Base-by-base conservation (phyloP, 2,797 vertebrate genomes). In the Enteromius argenteus region DNA sequence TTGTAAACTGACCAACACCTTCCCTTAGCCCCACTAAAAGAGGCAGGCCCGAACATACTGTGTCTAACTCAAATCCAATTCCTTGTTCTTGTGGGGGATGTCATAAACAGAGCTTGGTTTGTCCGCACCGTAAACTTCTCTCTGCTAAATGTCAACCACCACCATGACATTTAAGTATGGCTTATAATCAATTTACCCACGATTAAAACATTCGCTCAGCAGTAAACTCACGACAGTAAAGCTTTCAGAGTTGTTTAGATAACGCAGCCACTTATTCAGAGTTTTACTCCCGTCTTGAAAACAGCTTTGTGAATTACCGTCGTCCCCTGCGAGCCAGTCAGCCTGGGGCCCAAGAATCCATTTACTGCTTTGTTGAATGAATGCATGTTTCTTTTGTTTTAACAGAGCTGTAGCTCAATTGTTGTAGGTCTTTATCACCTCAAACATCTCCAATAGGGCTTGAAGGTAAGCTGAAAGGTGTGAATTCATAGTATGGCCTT, bases 391-490 rank as follows among this genome's bases (percentile, higher is more conserved):
- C 78, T 39, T 86, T 81, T 79, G 77, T 81, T 68, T 75, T 44
- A 58, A 64, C 23, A 15, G 37, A 67, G 42, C n/a, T 21, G 60
- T 42, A 42, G 56, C 71, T 72, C 60, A 79, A 60, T 64, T 74
- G 60, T 75, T 2, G 3, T 62, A 39, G 30, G 46, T 60, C n/a
- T 83, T 72, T 73, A 82, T 78, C 60, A 35, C 42, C 37, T 76
- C 67, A 32, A 64, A 78, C 32, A 79, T 86, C 66, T 80, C 39
- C 19, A 21, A n/a, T 27, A 60, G 19, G 84, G 80, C 73, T 84
- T 14, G 58, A 71, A 84, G 86, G 79, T 81, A 49, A 78, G 56
- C 71, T 60, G n/a, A 81, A 82, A 88, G 85, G 75, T 77, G 44
- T 83, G 42, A 83, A 77, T 81, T 75, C 37, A 79, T 39, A 56